These are phyloP conservation scores for Parelbella ahira DNA, from an alignment of 2,888 invertebrate species.

Conservation along the genomic window DNA sequence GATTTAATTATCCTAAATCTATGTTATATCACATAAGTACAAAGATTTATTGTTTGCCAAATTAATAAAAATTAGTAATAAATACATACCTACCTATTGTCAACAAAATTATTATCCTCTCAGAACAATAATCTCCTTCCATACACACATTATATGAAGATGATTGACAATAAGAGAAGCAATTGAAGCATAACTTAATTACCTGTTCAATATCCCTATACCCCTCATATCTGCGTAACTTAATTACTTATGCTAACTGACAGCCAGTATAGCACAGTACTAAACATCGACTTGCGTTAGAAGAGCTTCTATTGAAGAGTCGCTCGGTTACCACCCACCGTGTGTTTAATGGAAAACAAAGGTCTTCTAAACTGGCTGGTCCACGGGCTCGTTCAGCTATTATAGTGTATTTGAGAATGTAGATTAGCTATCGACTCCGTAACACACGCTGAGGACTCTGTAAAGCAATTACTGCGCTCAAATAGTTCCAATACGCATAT, in stretches of 20 bases:
- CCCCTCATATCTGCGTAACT: conserved; percentile 72
- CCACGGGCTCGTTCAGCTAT: conserved; percentile 47
- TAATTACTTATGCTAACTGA: conserved; percentile 68
- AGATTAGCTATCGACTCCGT: conserved; percentile 72
- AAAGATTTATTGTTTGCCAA: too few relatives aligned
- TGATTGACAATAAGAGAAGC: conserved; percentile 41
- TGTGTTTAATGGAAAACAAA: conserved; percentile 32
- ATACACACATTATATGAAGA: too few relatives aligned
- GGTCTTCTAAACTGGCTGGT: conserved; percentile 46
- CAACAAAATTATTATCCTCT: too few relatives aligned
- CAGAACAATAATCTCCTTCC: too few relatives aligned
- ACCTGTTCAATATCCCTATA: conserved; percentile 64
- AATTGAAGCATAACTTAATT: conserved; percentile 67
- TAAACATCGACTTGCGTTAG: conserved; percentile 30
- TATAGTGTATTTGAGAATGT: conserved; percentile 67
- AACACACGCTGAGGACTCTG: conserved; percentile 47
- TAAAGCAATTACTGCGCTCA: conserved; percentile 64
- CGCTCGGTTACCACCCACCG: neutral
- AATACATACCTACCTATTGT: too few relatives aligned
- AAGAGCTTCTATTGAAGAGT: conserved; percentile 12
- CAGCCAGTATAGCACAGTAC: conserved; percentile 53
- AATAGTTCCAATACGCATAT: conserved; percentile 62
- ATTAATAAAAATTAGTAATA: too few relatives aligned
- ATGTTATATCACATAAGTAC: too few relatives aligned
- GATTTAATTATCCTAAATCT: too few relatives aligned